Evolutionary conservation across 2,113 vertebrate species (phyloP).

Genomic region (Lophius piscatorius): DNA sequence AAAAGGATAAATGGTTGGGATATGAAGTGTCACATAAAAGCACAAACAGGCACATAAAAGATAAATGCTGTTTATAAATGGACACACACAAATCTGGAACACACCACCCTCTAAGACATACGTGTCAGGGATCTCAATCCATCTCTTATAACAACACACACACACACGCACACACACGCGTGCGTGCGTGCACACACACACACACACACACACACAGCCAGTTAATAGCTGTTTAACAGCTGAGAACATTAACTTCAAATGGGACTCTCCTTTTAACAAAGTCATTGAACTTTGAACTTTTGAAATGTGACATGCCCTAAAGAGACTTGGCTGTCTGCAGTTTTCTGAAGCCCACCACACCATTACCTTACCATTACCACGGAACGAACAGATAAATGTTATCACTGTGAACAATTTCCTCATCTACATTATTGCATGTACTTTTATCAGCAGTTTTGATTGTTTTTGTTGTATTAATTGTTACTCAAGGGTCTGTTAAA

Average conservation of each 20-base stretch:
- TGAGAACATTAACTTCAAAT: constrained; percentile 41
- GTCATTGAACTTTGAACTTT: constrained; percentile 61
- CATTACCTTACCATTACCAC: constrained; percentile 34
- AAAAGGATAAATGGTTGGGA: constrained; percentile 57
- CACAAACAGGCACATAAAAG: constrained; percentile 69
- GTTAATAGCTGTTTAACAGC: constrained; percentile 25
- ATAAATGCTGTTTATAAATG: constrained; percentile 55
- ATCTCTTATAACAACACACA: background rate
- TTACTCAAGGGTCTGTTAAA: too few species aligned
- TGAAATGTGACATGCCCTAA: constrained; percentile 47
- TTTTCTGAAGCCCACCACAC: constrained; percentile 15
- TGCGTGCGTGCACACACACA: too few species aligned
- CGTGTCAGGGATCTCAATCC: constrained; percentile 34
- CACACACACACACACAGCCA: background rate
- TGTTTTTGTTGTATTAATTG: too few species aligned
- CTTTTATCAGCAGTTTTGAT: too few species aligned
- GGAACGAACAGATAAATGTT: background rate
- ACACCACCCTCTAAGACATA: constrained; percentile 34
- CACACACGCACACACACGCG: too few species aligned
- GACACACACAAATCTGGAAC: constrained; percentile 16
- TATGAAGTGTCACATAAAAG: constrained; percentile 70
- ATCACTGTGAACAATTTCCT: background rate
- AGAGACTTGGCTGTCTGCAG: constrained; percentile 26
- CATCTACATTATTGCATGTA: too few species aligned
- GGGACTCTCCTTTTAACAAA: constrained; percentile 42